Evolutionary conservation across 2,797 vertebrate species (phyloP).

Genomic region (Otolemur crassicaudatus): DNA sequence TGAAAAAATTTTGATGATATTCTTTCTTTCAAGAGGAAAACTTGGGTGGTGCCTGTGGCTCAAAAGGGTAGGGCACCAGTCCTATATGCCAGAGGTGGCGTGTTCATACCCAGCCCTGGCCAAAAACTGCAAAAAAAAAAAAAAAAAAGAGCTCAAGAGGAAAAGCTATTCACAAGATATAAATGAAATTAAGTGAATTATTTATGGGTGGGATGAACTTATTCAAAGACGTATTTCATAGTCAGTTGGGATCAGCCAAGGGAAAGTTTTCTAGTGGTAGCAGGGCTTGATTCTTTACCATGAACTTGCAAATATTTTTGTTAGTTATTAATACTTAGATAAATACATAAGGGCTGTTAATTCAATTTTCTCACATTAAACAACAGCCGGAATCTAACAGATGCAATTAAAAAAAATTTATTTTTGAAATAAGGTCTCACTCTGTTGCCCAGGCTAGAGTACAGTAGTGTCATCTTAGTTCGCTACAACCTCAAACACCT

Average conservation of each 20-base stretch:
- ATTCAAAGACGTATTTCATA: not conserved
- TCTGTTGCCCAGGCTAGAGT: not conserved
- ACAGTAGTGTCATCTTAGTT: not conserved
- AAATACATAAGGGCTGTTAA: not conserved
- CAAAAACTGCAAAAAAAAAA: too few species aligned
- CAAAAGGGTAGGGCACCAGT: too few species aligned
- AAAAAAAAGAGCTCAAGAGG: not conserved
- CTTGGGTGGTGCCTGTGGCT: too few species aligned
- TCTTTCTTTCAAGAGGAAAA: not conserved
- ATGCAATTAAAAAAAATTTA: not conserved
- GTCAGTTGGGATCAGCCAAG: not conserved
- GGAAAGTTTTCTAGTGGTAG: not conserved
- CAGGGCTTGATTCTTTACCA: not conserved
- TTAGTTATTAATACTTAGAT: not conserved
- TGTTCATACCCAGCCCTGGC: too few species aligned
- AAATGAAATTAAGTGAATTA: constrained; percentile 21
- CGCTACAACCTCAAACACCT: not conserved
- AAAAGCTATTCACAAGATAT: not conserved
- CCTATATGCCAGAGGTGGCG: too few species aligned
- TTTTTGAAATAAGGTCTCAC: not conserved
- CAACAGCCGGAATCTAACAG: not conserved
- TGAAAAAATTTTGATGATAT: not conserved
- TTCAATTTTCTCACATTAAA: not conserved
- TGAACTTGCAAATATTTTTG: not conserved
- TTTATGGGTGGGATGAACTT: not conserved